These are phyloP conservation scores for Fulmarus glacialis DNA, from an alignment of 2,113 vertebrate genomes.

Conservation along the genomic window DNA sequence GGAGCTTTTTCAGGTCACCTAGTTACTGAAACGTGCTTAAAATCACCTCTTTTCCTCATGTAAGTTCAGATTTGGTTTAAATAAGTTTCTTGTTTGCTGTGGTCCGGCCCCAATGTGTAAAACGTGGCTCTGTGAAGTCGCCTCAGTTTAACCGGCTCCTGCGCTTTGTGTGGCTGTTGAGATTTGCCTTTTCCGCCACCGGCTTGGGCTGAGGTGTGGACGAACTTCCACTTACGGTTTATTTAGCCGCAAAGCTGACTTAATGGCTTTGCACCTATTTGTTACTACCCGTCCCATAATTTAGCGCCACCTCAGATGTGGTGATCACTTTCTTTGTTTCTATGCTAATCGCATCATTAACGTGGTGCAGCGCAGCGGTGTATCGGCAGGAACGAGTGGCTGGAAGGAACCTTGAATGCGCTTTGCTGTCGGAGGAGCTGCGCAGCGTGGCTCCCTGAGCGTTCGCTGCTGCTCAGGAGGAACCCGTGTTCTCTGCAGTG, in stretches of 20 bases:
- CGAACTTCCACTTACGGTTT: rapidly evolving
- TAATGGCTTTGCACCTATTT: background rate
- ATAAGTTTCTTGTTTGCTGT: background rate
- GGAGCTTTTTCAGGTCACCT: background rate
- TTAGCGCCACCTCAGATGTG: background rate
- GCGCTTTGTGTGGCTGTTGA: rapidly evolving
- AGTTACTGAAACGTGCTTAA: background rate
- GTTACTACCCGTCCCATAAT: background rate
- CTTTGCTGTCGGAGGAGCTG: rapidly evolving
- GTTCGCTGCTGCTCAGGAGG: background rate
- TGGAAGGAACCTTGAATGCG: rapidly evolving
- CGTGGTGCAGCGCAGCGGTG: rapidly evolving
- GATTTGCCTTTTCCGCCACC: rapidly evolving
- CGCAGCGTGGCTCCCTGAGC: rapidly evolving
- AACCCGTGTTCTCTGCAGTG: background rate
- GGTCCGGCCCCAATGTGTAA: background rate
- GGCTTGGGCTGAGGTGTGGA: background rate
- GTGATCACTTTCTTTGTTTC: background rate
- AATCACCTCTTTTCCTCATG: rapidly evolving
- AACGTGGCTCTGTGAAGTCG: background rate
- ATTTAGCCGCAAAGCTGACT: background rate
- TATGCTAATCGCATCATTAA: rapidly evolving
- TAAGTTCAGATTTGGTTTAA: background rate
- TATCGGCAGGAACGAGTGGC: background rate
- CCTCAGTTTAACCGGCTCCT: rapidly evolving